These are phyloP conservation scores for Catalaphyllia jardinei DNA, from an alignment of 64 coral and sea anemone species.

Conservation along the genomic window DNA sequence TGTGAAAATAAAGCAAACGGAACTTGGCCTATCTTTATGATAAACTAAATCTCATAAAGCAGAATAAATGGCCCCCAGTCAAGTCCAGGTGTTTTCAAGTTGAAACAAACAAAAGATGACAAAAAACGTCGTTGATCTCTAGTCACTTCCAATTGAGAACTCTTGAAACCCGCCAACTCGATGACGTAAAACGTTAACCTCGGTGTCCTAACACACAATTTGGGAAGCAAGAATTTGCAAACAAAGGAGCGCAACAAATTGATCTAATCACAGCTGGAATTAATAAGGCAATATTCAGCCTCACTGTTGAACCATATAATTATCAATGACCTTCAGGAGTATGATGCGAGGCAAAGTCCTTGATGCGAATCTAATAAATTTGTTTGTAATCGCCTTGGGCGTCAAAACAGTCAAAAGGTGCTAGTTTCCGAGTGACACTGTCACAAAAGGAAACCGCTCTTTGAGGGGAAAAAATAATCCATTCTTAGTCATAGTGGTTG, in stretches of 20 bases:
- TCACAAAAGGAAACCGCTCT: neutral
- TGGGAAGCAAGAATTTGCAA: neutral
- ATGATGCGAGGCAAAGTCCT: neutral
- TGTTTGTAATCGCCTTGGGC: slow-evolving; percentile 14
- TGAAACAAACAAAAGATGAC: neutral
- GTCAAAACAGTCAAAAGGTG: slow-evolving; percentile 11
- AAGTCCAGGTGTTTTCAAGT: neutral
- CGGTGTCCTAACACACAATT: neutral
- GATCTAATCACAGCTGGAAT: neutral
- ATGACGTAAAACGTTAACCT: slow-evolving; percentile 1
- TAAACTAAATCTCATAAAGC: too few species aligned
- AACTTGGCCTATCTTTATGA: too few species aligned
- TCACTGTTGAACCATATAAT: neutral
- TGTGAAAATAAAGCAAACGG: neutral
- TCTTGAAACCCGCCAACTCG: slow-evolving; percentile 1
- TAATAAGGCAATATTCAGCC: neutral
- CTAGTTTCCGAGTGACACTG: neutral
- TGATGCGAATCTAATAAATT: neutral
- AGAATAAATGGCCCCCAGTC: too few species aligned
- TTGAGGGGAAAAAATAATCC: neutral
- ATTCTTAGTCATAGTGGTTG: neutral
- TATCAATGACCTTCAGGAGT: neutral
- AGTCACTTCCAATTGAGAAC: neutral
- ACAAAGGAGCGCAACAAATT: neutral
- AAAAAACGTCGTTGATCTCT: neutral